Evolutionary conservation across 2,888 invertebrate genomes (phyloP).

Genomic region (Nebria salina): DNA sequence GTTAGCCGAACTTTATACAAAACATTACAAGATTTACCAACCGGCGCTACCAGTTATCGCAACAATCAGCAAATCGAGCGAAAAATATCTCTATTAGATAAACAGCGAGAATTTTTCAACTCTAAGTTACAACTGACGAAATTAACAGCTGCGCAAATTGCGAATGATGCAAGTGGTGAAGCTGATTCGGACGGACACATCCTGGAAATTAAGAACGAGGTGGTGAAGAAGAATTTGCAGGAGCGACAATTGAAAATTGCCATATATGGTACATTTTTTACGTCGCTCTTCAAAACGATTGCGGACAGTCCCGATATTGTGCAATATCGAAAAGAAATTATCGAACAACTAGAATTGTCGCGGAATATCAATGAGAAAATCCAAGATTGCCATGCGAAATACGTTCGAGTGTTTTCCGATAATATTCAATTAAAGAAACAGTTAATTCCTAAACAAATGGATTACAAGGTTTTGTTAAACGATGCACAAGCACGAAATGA

Average conservation of each 20-base stretch:
- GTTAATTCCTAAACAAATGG: not conserved
- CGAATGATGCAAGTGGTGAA: not conserved
- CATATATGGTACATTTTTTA: not conserved
- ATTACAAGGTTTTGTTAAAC: not conserved
- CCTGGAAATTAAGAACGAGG: not conserved
- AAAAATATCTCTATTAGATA: constrained; percentile 13
- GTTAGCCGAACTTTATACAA: too few species aligned
- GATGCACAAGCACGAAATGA: constrained; percentile 3
- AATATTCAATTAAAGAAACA: not conserved
- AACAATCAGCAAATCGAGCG: constrained; percentile 6
- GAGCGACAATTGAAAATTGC: not conserved
- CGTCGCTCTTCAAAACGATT: too few species aligned
- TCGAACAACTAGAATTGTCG: constrained; percentile 9
- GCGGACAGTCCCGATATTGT: not conserved
- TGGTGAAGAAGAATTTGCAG: not conserved
- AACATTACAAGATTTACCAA: not conserved
- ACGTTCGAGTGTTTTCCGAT: not conserved
- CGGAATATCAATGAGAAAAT: not conserved
- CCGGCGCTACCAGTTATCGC: not conserved
- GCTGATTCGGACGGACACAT: not conserved
- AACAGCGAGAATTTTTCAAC: not conserved
- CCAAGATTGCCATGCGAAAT: not conserved
- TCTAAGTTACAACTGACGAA: constrained; percentile 9
- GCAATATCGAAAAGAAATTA: constrained; percentile 14
- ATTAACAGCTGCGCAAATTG: not conserved